Base-by-base conservation (phyloP, 2,113 vertebrate genomes). In the Callionymus lyra region DNA sequence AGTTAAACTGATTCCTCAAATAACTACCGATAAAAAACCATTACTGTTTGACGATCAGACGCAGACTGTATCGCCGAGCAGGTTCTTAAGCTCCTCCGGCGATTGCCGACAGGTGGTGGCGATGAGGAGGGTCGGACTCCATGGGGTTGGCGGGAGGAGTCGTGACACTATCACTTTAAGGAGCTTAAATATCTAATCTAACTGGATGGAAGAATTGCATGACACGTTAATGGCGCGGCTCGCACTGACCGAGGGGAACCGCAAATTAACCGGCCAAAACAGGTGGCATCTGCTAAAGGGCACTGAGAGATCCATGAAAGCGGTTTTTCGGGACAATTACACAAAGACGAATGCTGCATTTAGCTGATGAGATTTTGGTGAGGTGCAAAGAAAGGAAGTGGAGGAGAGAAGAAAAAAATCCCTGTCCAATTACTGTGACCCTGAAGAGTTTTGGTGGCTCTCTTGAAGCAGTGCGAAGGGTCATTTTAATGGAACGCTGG, bases 281-380 rank as follows among this genome's bases (percentile, higher is more conserved):
- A 27, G 21, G 21, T 4, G 21, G 21, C 21, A 27, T 8, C 21
- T n/a, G n/a, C n/a, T n/a, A n/a, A n/a, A n/a, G n/a, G n/a, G n/a
- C n/a, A 8, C 21, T 4, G 21, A 27, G 21, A 27, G 21, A 54
- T 58, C 34, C 27, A n/a, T n/a, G n/a, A n/a, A n/a, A n/a, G n/a
- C n/a, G n/a, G n/a, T n/a, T n/a, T n/a, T n/a, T n/a, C n/a, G 63
- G 76, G 74, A 76, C 72, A 78, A 77, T 80, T 70, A 77, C 54
- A 18, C 19, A 12, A 8, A 63, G 56, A 63, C 74, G 65, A 70
- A 76, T 56, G 63, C 36, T 50, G 47, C 47, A 68, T 78, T 70
- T 69, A 55, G 64, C 46, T 65, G 73, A 80, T 76, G 75, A 68
- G 75, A 61, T 74, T 74, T 66, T 59, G 59, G 52, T 47, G 59